Conservation (phyloP, 2,797 vertebrate species). For the Periparus ater region DNA sequence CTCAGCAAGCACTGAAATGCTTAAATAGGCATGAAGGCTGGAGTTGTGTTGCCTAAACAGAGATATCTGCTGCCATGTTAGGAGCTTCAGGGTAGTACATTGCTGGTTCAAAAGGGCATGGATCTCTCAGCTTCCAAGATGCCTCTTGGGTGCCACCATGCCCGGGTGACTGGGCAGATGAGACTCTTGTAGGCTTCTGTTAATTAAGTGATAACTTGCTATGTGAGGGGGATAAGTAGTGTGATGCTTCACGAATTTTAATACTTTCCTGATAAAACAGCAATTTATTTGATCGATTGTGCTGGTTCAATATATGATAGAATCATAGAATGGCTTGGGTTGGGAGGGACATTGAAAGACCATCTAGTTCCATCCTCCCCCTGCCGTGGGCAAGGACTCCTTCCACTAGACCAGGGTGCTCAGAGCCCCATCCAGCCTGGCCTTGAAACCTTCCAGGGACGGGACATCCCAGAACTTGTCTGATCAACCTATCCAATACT, state of each 20-base stretch:
- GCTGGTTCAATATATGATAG: neutral
- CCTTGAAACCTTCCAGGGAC: neutral
- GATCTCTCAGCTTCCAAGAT: neutral
- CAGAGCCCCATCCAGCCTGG: neutral
- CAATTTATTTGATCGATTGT: neutral
- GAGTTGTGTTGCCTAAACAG: neutral
- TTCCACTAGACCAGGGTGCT: neutral
- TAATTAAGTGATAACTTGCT: neutral
- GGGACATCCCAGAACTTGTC: neutral
- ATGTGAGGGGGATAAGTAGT: neutral
- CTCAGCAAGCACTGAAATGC: neutral
- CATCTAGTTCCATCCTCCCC: neutral
- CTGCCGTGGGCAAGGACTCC: accelerated
- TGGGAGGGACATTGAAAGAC: neutral
- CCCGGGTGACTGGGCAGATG: neutral
- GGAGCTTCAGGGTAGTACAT: neutral
- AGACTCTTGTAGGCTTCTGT: neutral
- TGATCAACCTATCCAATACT: neutral
- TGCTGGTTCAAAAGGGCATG: neutral
- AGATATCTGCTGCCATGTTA: neutral
- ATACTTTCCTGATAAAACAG: neutral
- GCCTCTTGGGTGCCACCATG: neutral
- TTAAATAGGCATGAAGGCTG: slow-evolving; percentile 26
- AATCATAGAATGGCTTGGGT: neutral
- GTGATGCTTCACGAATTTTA: neutral